Percentiles rank a stretch among this genome's conserved stretches.
These are phyloP conservation scores for Podocnemis expansa DNA, from an alignment of 2,113 vertebrate genomes.

Conservation along the genomic window DNA sequence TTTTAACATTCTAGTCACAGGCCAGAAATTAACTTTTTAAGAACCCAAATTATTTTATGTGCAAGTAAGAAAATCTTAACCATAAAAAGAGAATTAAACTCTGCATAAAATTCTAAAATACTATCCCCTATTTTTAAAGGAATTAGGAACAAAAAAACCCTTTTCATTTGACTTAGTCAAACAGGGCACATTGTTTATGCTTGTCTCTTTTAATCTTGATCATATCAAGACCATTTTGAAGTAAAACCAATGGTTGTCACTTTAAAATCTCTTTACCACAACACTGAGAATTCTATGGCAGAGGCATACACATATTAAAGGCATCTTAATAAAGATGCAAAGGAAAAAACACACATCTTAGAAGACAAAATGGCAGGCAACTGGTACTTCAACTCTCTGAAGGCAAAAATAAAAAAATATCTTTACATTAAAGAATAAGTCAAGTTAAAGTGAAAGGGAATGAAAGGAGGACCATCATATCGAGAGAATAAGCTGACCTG, in stretches of 20 bases:
- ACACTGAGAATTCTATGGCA: conserved; percentile 89
- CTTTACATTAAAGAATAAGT: conserved; percentile 91
- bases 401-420: conserved; percentile 88
- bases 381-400: conserved; percentile 87
- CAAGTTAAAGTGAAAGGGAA: conserved; percentile 83
- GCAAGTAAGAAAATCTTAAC: conserved; percentile 95
- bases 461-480: conserved; percentile 82
- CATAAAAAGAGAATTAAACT: conserved; percentile 92
- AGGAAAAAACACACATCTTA: conserved; percentile 84
- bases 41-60: conserved; percentile 95
- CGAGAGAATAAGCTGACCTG: conserved; percentile 91
- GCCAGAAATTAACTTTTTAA: conserved; percentile 89
- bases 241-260: conserved; percentile 85
- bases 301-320: conserved; percentile 88
- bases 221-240: conserved; percentile 88
- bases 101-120: conserved; percentile 92
- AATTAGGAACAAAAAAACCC: conserved; percentile 86
- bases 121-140: conserved; percentile 90
- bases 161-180: conserved; percentile 88
- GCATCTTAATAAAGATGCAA: conserved; percentile 92
- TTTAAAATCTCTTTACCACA: conserved; percentile 89
- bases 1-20: conserved; percentile 92
- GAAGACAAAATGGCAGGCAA: conserved; percentile 89
- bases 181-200: conserved; percentile 83
- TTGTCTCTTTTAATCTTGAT: conserved; percentile 89